These are phyloP conservation scores for Capitulum mitella DNA, from an alignment of 2,888 invertebrate species.

Conservation along the genomic window DNA sequence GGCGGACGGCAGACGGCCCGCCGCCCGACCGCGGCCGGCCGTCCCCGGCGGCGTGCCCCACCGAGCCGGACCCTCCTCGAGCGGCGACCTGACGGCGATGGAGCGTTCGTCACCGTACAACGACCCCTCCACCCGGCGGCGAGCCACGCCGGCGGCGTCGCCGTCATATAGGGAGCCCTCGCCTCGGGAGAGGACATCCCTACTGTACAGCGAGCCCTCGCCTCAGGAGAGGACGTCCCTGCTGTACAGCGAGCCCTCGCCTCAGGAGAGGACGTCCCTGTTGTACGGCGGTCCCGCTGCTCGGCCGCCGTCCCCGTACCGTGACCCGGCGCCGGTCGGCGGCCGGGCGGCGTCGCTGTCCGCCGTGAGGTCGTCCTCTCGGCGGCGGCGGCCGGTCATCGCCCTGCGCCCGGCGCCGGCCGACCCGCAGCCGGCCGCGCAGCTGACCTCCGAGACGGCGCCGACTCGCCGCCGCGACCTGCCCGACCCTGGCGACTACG, in stretches of 20 bases:
- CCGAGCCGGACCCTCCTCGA: not conserved
- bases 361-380: not conserved
- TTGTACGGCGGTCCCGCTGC: not conserved
- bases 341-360: not conserved
- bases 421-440: conserved; percentile 58
- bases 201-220: not conserved
- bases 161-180: conserved; percentile 5
- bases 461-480: conserved; percentile 81
- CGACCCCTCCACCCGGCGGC: no score
- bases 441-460: conserved; percentile 62
- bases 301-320: not conserved
- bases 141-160: not conserved
- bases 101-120: no score
- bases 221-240: not conserved
- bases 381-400: not conserved
- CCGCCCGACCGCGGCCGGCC: not conserved
- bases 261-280: not conserved
- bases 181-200: not conserved
- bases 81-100: no score
- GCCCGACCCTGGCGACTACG: conserved; percentile 67
- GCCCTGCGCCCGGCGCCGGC: conserved; percentile 38
- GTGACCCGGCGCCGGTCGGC: not conserved
- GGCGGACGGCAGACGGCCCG: not conserved
- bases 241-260: not conserved
- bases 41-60: not conserved